Evolutionary conservation across 92 coral and sea anemone species (phyloP).

Genomic region (Parazoanthus swiftii): DNA sequence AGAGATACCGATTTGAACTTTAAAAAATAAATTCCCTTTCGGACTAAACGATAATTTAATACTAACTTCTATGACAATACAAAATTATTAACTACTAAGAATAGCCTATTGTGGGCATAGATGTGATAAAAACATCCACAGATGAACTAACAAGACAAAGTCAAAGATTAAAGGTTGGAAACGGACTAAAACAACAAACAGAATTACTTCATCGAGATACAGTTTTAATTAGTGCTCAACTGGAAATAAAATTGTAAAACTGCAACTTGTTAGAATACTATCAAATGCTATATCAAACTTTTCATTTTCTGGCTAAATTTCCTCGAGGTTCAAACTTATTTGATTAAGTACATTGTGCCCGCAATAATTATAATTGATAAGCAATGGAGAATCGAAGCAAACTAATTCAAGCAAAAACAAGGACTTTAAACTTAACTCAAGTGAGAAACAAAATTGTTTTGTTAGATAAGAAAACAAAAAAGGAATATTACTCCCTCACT

Average conservation of each 20-base stretch:
- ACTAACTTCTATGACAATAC: not conserved
- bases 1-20: not conserved
- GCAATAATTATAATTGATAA: not conserved
- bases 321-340: not conserved
- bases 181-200: not conserved
- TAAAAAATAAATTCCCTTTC: not conserved
- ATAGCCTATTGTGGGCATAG: not conserved
- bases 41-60: slow-evolving; percentile 5
- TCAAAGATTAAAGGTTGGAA: slow-evolving; percentile 1
- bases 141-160: not conserved
- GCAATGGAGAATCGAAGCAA: not conserved
- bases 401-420: not conserved
- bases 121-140: not conserved
- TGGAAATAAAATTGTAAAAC: not conserved
- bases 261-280: not conserved
- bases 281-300: not conserved
- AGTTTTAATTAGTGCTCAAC: not conserved
- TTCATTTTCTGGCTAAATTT: not conserved
- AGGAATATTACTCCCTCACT: not conserved
- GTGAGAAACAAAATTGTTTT: not conserved
- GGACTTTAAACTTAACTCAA: not conserved
- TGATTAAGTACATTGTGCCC: not conserved
- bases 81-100: slow-evolving; percentile 21
- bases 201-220: not conserved
- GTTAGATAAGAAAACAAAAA: not conserved